Percentiles rank a stretch among this genome's conserved stretches.
Conservation (phyloP, 2,888 invertebrate genomes). For the Isotomurus palustris region DNA sequence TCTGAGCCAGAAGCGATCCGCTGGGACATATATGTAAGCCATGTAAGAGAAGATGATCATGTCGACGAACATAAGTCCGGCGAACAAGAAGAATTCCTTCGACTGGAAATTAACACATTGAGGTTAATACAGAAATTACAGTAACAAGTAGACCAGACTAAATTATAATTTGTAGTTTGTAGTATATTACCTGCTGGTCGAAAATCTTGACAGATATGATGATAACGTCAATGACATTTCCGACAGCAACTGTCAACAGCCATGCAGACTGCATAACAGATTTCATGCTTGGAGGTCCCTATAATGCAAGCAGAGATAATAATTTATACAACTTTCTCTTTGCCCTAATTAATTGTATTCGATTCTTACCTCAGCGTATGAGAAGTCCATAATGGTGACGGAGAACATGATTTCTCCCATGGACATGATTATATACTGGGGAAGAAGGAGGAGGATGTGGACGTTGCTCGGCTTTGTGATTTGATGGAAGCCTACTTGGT, state of each 20-base stretch:
- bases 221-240: conserved; percentile 86
- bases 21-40: conserved; percentile 73
- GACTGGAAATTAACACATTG: conserved; percentile 56
- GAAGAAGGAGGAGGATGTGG: conserved; percentile 78
- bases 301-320: neutral
- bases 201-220: conserved; percentile 75
- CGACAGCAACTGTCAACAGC: conserved; percentile 87
- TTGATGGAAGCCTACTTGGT: conserved; percentile 15
- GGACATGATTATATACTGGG: conserved; percentile 88
- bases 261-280: conserved; percentile 87
- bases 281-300: conserved; percentile 90
- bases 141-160: conserved; percentile 9
- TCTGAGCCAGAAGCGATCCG: conserved; percentile 43
- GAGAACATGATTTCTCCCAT: conserved; percentile 91
- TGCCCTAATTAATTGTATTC: neutral
- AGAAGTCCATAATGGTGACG: conserved; percentile 91
- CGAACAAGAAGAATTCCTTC: conserved; percentile 80
- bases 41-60: conserved; percentile 76
- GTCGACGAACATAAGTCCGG: conserved; percentile 75
- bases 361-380: conserved; percentile 69
- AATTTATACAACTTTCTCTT: neutral
- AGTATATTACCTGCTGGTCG: conserved; percentile 68
- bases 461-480: conserved; percentile 67
- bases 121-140: conserved; percentile 48
- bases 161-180: neutral